Evolutionary conservation across 2,797 vertebrate species (phyloP).

Genomic region (Chiloscyllium punctatum): DNA sequence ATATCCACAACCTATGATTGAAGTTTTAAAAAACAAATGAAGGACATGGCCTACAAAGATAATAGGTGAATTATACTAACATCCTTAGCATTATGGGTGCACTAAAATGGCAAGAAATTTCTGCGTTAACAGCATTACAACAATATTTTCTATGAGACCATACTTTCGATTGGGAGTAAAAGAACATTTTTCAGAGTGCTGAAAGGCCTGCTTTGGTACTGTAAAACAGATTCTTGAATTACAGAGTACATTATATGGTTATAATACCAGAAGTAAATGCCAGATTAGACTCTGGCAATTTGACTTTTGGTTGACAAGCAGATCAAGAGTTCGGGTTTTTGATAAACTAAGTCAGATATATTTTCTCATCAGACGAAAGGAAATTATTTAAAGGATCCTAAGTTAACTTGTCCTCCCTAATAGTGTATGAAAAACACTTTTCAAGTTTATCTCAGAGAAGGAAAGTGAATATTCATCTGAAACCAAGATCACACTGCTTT

Average conservation of each 20-base stretch:
- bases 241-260: not conserved
- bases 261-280: not conserved
- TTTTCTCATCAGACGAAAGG: not conserved
- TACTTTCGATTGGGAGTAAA: slow-evolving; percentile 66
- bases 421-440: not conserved
- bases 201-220: not conserved
- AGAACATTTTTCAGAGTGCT: not conserved
- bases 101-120: not conserved
- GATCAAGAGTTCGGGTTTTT: not conserved
- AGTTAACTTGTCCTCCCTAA: not conserved
- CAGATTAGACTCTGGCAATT: not conserved
- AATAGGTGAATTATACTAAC: not conserved
- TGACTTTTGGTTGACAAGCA: not conserved
- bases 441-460: not conserved
- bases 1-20: too few species aligned
- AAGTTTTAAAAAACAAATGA: too few species aligned
- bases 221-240: not conserved
- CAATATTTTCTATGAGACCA: not conserved
- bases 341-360: not conserved
- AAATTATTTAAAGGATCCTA: not conserved
- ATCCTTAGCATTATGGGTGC: not conserved
- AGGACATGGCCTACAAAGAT: not conserved
- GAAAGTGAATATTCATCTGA: not conserved
- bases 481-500: not conserved
- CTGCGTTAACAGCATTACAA: not conserved